Conservation (phyloP, 2,797 vertebrate genomes). For the Enteromius thamalakanensis region DNA sequence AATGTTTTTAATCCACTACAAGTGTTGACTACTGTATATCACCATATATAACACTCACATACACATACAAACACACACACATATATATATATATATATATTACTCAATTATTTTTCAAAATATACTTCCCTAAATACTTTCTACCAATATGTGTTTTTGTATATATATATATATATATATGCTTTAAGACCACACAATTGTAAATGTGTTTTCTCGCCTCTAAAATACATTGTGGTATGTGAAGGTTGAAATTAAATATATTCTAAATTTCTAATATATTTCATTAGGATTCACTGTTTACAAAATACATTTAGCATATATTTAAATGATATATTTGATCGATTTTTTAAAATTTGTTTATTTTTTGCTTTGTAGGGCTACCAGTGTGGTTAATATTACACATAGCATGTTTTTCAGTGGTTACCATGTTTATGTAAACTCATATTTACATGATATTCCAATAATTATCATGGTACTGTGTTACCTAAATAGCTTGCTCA, state of each 20-base stretch:
- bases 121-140: neutral
- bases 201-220: neutral
- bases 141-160: neutral
- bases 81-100: too few species aligned
- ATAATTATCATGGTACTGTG: neutral
- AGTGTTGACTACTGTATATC: too few species aligned
- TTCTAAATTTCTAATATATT: neutral
- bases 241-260: neutral
- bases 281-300: neutral
- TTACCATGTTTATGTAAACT: neutral
- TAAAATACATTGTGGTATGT: neutral
- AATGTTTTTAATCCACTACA: too few species aligned
- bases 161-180: too few species aligned
- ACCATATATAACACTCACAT: too few species aligned
- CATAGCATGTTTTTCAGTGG: neutral
- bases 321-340: neutral
- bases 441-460: neutral
- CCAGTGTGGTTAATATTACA: neutral
- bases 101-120: neutral
- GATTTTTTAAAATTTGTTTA: neutral
- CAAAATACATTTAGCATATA: neutral
- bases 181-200: neutral
- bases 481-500: neutral
- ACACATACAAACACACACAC: too few species aligned
- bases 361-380: neutral